phyloP scores from a whole-genome alignment of 2,797 vertebrate genomes.

The Scolopax bukidnonensis region DNA sequence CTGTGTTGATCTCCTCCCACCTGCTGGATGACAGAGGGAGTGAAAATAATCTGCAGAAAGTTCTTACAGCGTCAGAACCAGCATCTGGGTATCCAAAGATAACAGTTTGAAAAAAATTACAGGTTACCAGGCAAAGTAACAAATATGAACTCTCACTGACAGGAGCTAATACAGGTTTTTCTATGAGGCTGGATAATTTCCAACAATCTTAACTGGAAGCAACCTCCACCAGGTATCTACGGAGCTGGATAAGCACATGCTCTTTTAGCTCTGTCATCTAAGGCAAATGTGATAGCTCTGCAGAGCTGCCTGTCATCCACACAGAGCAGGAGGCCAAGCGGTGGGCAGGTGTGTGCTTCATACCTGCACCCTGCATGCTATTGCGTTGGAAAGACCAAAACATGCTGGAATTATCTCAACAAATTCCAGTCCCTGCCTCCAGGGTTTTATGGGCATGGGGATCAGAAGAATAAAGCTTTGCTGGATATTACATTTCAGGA shows the following conservation, averaged over 20 bases:
- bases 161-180: not conserved
- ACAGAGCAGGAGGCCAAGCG: not conserved
- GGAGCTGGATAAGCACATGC: not conserved
- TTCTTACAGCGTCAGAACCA: not conserved
- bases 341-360: not conserved
- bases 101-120: not conserved
- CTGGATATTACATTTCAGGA: not conserved
- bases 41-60: not conserved
- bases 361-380: not conserved
- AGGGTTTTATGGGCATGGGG: not conserved
- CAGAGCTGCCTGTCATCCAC: not conserved
- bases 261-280: not conserved
- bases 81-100: not conserved
- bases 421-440: not conserved
- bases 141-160: not conserved
- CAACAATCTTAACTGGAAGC: not conserved
- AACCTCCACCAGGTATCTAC: not conserved
- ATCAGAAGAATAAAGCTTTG: not conserved
- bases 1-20: constrained; percentile 5
- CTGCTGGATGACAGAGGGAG: constrained; percentile 14
- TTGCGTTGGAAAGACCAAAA: not conserved
- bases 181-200: not conserved
- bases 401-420: not conserved
- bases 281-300: not conserved
- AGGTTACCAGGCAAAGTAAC: not conserved